Evolutionary conservation across 2,797 vertebrate species (phyloP).

Genomic region (Alcedo atthis): DNA sequence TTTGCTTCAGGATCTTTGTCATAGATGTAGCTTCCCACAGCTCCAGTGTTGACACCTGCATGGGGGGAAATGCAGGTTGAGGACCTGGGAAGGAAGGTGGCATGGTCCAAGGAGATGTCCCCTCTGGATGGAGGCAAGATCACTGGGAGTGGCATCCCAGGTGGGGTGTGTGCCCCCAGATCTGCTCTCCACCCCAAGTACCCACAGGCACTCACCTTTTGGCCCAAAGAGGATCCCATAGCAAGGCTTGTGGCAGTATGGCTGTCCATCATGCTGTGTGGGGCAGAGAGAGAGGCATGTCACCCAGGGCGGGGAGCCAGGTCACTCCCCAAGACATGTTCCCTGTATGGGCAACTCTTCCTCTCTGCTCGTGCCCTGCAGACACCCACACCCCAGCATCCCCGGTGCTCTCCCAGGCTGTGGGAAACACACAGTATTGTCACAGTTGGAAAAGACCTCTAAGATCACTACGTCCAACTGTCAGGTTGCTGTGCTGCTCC

Average conservation of each 20-base stretch:
- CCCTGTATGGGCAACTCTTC: neutral
- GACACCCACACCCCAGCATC: neutral
- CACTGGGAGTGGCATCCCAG: accelerated
- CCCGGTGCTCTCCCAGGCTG: neutral
- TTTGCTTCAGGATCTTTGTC: conserved; percentile 91
- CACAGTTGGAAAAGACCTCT: no score
- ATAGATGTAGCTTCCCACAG: conserved; percentile 98
- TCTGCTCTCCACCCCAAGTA: accelerated
- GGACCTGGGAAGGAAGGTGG: accelerated
- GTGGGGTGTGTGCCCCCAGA: accelerated
- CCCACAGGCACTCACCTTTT: conserved; percentile 76
- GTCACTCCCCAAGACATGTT: neutral
- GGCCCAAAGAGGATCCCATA: conserved; percentile 84
- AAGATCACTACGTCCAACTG: no score
- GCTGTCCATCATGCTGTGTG: conserved; percentile 89
- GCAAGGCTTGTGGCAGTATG: conserved; percentile 89
- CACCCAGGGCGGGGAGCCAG: accelerated
- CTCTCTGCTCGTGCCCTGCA: accelerated
- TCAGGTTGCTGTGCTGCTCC: neutral
- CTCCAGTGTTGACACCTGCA: conserved; percentile 96
- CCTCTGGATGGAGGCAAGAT: neutral
- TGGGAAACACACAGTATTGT: neutral
- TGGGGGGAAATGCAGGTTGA: neutral
- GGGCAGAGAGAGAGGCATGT: neutral
- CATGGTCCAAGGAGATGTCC: neutral